These are phyloP conservation scores for Macropodus opercularis DNA, from an alignment of 2,797 vertebrate species.

Conservation along the genomic window DNA sequence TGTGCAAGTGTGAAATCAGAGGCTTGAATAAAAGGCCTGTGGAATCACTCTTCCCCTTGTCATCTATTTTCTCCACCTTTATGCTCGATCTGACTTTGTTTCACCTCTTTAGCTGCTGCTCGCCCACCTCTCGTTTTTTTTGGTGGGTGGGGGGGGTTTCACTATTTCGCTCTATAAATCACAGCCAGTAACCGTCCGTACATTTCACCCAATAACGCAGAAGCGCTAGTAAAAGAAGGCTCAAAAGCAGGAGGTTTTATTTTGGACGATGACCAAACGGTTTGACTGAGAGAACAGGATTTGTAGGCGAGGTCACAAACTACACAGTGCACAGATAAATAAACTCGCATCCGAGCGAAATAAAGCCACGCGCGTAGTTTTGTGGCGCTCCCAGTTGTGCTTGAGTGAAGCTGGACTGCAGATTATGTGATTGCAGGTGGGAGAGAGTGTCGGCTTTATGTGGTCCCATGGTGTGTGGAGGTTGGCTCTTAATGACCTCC, in stretches of 20 bases:
- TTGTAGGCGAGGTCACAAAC: background rate
- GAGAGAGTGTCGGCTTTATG: slow-evolving; percentile 48
- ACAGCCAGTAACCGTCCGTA: slow-evolving; percentile 25
- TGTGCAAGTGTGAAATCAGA: slow-evolving; percentile 98
- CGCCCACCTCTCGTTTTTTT: slow-evolving; percentile 45
- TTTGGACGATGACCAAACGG: background rate
- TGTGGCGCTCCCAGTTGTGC: background rate
- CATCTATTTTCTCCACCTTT: slow-evolving; percentile 84
- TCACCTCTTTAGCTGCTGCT: slow-evolving; percentile 70
- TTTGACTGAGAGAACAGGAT: background rate
- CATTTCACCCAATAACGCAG: slow-evolving; percentile 2
- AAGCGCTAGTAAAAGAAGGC: background rate
- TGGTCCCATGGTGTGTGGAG: slow-evolving; percentile 67
- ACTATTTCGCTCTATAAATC: slow-evolving; percentile 38
- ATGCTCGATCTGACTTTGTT: slow-evolving; percentile 75
- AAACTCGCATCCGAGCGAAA: background rate
- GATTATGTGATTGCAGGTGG: slow-evolving; percentile 57
- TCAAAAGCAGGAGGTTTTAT: background rate
- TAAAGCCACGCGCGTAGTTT: background rate
- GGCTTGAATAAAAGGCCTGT: slow-evolving; percentile 77
- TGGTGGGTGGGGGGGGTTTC: slow-evolving; percentile 45
- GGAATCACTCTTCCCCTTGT: slow-evolving; percentile 80
- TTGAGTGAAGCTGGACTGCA: background rate
- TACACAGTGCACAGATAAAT: background rate
- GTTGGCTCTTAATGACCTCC: slow-evolving; percentile 80